These are phyloP conservation scores for Enteromius fasciolatus DNA, from an alignment of 2,797 vertebrate genomes.

Conservation along the genomic window DNA sequence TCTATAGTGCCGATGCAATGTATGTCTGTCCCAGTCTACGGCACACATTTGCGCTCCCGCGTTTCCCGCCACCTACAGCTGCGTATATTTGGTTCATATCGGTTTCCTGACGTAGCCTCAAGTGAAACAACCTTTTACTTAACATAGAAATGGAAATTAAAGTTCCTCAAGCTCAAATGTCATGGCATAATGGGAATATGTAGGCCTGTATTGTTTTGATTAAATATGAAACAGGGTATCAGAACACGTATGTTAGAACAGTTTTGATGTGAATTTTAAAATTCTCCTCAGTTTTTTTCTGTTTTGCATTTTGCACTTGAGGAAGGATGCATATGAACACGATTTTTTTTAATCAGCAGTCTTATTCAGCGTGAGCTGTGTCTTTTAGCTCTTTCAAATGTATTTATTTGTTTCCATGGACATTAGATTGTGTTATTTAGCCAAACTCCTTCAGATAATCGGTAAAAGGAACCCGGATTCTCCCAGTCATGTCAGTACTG, in stretches of 20 bases:
- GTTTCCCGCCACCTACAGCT: constrained; percentile 50
- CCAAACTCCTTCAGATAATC: constrained; percentile 83
- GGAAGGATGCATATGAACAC: constrained; percentile 81
- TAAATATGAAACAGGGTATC: constrained; percentile 98
- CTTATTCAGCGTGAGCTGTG: constrained; percentile 38
- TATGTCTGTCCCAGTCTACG: constrained; percentile 74
- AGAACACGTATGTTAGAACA: constrained; percentile 76
- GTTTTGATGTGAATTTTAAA: constrained; percentile 93
- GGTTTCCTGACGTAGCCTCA: constrained; percentile 85
- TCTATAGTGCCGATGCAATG: constrained; percentile 86
- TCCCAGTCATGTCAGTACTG: constrained; percentile 51
- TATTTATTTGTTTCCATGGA: constrained; percentile 93
- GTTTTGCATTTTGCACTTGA: constrained; percentile 94
- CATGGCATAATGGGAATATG: constrained; percentile 52
- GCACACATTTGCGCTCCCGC: constrained; percentile 70
- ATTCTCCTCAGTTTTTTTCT: constrained; percentile 84
- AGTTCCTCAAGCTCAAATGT: constrained; percentile 81
- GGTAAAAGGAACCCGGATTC: constrained; percentile 82
- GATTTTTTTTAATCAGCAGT: constrained; percentile 76
- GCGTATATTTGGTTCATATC: constrained; percentile 73
- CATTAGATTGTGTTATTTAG: constrained; percentile 93
- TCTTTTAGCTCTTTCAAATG: constrained; percentile 89
- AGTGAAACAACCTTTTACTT: constrained; percentile 77
- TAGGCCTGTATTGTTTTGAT: constrained; percentile 71
- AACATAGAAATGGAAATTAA: constrained; percentile 84